These are phyloP conservation scores for Fregata magnificens DNA, from an alignment of 2,113 vertebrate genomes.

Conservation along the genomic window DNA sequence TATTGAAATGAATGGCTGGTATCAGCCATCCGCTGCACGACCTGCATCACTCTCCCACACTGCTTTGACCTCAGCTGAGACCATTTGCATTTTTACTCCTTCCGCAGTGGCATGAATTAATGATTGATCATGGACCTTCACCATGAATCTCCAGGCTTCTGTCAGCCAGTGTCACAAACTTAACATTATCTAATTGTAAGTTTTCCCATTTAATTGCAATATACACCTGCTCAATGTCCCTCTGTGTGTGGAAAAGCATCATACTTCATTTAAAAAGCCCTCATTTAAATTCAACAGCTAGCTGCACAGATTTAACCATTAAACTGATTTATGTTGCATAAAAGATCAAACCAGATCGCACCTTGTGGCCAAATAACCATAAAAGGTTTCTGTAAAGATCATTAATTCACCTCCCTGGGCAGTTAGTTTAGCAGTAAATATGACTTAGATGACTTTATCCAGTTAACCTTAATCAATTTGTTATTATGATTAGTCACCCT, in stretches of 20 bases:
- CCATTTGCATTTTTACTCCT: conserved; percentile 47
- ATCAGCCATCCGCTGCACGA: background rate
- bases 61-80: conserved; percentile 37
- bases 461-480: conserved; percentile 73
- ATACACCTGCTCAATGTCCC: conserved; percentile 69
- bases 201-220: conserved; percentile 70
- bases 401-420: conserved; percentile 72
- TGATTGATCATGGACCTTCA: conserved; percentile 37
- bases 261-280: conserved; percentile 68
- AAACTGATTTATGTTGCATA: conserved; percentile 74
- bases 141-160: conserved; percentile 51
- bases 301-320: conserved; percentile 71
- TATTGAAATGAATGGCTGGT: background rate
- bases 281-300: conserved; percentile 73
- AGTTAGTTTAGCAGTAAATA: conserved; percentile 73
- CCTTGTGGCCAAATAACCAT: conserved; percentile 74
- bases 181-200: conserved; percentile 71
- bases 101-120: background rate
- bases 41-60: background rate
- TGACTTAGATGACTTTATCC: conserved; percentile 66
- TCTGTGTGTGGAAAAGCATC: conserved; percentile 45
- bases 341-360: conserved; percentile 71
- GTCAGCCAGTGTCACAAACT: conserved; percentile 59
- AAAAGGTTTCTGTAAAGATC: conserved; percentile 74
- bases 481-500: conserved; percentile 69